Base-by-base conservation (phyloP, 2,888 invertebrate species). In the Microctonus brassicae region DNA sequence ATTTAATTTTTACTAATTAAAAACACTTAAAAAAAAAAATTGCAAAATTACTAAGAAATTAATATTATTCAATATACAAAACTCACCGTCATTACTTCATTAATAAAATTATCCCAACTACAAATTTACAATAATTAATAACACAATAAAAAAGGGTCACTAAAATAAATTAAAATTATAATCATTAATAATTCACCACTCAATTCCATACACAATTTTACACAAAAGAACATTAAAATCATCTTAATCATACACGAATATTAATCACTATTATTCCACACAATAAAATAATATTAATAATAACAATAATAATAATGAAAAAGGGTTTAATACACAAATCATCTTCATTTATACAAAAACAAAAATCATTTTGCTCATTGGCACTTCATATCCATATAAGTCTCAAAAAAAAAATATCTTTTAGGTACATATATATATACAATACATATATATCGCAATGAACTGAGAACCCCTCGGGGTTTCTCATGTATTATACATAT, bases 391-490 rank as follows among this genome's bases (percentile, higher is more conserved):
- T 24, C 3, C 29, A n/a, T n/a, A n/a, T n/a, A n/a, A n/a, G n/a
- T n/a, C n/a, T n/a, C n/a, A n/a, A n/a, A n/a, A n/a, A n/a, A n/a
- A n/a, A n/a, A n/a, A n/a, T n/a, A n/a, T n/a, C n/a, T n/a, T 13
- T 29, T 57, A 1, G 47, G 9, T 58, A 4, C 26, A 2, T n/a
- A 57, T 13, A 57, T 26, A 57, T 34, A 55, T 9, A 34, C 52
- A 20, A 17, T 39, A 36, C 26, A 66, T 7, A 47, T 47, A 7
- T 7, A n/a, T 17, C 3, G 1, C 7, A 4, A 47, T 6, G 47
- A 17, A 69, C 73, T 79, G 80, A 80, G 80, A 78, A 80, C 80
- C 80, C 76, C 78, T 75, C 75, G 77, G 79, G 81, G 74, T 73
- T n/a, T 73, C 47, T 65, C 20, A 29, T 29, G 7, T 29, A n/a